Evolutionary conservation across 2,888 invertebrate genomes (phyloP).

Genomic region (Apamea anceps): DNA sequence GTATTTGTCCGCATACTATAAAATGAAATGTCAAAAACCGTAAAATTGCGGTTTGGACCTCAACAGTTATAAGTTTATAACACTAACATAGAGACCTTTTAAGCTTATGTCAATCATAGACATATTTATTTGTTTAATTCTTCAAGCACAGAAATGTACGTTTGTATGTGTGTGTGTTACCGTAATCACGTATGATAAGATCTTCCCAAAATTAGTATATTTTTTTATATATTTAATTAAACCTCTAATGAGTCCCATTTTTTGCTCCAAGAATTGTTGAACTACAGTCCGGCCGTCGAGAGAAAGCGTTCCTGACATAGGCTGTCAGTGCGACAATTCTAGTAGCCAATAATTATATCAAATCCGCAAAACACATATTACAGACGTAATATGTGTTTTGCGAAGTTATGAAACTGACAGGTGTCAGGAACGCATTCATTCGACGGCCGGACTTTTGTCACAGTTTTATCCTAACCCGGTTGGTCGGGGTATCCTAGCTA

Average conservation of each 20-base stretch:
- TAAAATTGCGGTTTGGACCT: constrained; percentile 4
- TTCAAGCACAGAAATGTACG: not conserved
- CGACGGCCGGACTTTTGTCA: not conserved
- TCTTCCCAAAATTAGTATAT: not conserved
- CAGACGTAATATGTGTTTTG: too few species aligned
- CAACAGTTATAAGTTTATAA: not conserved
- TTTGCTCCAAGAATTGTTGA: not conserved
- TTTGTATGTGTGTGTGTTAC: too few species aligned
- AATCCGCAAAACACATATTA: too few species aligned
- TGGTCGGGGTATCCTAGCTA: not conserved
- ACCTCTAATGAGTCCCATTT: not conserved
- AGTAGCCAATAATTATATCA: too few species aligned
- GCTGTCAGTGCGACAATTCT: too few species aligned
- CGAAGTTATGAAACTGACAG: too few species aligned
- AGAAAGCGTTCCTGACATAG: too few species aligned
- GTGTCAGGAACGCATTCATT: too few species aligned
- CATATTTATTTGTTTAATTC: not conserved
- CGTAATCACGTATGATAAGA: not conserved
- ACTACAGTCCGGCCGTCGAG: not conserved
- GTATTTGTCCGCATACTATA: not conserved
- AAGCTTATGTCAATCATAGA: not conserved
- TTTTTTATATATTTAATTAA: too few species aligned
- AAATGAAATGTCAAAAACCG: not conserved
- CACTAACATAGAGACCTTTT: not conserved
- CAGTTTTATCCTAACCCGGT: not conserved